A percentile compares a stretch with the other conserved stretches of the same genome.
Evolutionary conservation across 2,888 invertebrate species (phyloP).

Genomic region (Hipparchia sbordonii): DNA sequence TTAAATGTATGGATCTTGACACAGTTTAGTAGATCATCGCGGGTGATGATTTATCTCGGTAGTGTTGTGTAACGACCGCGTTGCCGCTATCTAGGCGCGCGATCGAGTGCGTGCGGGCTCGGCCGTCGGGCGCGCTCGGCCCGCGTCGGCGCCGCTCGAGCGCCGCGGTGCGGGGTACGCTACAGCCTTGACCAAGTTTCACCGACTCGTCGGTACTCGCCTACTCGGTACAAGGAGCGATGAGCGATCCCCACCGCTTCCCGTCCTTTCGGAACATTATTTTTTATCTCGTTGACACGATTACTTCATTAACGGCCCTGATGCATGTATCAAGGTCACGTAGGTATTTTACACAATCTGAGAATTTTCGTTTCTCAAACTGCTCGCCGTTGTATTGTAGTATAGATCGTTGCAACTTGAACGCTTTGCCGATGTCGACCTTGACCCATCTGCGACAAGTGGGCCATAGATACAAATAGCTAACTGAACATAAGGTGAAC

Average conservation of each 20-base stretch:
- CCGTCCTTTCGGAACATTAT: constrained; percentile 66
- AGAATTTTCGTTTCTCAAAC: not conserved
- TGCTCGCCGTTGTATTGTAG: not conserved
- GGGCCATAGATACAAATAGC: constrained; percentile 71
- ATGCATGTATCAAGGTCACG: constrained; percentile 63
- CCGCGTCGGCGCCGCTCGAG: constrained; percentile 53
- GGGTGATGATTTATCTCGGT: constrained; percentile 74
- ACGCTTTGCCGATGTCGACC: constrained; percentile 56
- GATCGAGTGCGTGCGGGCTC: constrained; percentile 64
- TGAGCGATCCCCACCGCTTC: constrained; percentile 81
- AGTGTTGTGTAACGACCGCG: constrained; percentile 70
- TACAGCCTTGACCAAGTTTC: constrained; percentile 82
- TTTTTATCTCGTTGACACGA: constrained; percentile 72
- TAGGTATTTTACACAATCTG: constrained; percentile 35
- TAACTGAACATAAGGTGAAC: constrained; percentile 69
- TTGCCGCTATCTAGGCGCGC: constrained; percentile 64
- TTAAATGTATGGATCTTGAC: constrained; percentile 71
- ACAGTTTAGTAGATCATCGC: constrained; percentile 71
- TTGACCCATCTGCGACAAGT: constrained; percentile 75
- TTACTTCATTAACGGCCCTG: constrained; percentile 68
- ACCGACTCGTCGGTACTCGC: constrained; percentile 59
- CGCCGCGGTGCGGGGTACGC: constrained; percentile 57
- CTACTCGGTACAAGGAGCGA: constrained; percentile 70
- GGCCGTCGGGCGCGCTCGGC: constrained; percentile 58
- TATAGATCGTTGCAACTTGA: not conserved